Percentiles rank a stretch among this genome's conserved stretches.
Conservation (phyloP, 2,797 vertebrate species). For the Micropoecilia bifurca region DNA sequence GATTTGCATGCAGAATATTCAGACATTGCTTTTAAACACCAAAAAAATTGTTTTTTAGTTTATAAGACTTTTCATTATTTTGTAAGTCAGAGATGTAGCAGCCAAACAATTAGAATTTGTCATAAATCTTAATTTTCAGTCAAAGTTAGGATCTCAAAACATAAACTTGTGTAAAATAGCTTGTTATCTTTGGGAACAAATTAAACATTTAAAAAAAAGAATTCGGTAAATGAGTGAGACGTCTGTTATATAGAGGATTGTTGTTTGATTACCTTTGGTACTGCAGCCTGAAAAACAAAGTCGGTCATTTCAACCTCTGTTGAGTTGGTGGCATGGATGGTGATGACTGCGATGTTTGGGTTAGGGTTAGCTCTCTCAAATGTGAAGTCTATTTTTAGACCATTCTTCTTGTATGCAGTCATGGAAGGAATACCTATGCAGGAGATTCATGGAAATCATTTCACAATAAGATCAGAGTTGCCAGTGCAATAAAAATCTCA, state of each 20-base stretch:
- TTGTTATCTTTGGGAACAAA: not conserved
- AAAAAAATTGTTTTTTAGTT: not conserved
- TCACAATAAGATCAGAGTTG: not conserved
- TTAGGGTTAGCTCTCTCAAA: constrained; percentile 98
- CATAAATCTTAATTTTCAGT: not conserved
- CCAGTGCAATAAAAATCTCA: not conserved
- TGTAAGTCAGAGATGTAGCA: not conserved
- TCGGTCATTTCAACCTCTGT: constrained; percentile 97
- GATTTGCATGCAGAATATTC: not conserved
- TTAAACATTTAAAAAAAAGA: not conserved
- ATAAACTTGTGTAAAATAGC: not conserved
- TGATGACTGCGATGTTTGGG: constrained; percentile 96
- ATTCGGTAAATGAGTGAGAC: not conserved
- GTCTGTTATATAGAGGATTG: not conserved
- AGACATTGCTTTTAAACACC: not conserved
- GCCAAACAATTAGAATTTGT: not conserved
- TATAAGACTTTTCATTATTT: not conserved
- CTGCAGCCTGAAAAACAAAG: constrained; percentile 99
- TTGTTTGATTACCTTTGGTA: constrained; percentile 92
- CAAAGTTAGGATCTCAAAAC: not conserved
- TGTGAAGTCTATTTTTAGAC: constrained; percentile 98
- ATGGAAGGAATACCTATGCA: constrained; percentile 92
- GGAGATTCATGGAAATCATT: constrained; percentile 25
- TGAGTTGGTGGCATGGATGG: constrained; percentile 96
- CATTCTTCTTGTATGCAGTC: constrained; percentile 98